Evolutionary conservation across 2,888 invertebrate species (phyloP), one percentile per base, ranked within the genome.

Genomic region (Ormia ochracea): DNA sequence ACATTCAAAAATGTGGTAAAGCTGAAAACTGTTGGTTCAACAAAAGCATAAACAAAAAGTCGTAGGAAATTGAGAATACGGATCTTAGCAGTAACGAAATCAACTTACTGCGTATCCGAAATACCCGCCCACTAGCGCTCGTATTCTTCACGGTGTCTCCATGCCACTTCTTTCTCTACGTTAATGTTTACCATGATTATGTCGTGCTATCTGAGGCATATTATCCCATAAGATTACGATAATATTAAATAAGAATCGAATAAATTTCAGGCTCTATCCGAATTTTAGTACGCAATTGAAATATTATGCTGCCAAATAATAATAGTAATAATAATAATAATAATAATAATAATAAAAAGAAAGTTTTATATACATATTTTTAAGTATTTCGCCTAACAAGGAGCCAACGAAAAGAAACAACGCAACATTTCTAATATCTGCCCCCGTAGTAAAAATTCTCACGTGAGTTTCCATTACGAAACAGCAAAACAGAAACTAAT

Each of bases 401-500:
- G 14, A 65, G 9, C 43, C 52, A 63, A 48, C 36, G 63, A 43
- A 36, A 61, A 54, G 28, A 9, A 19, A 48, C 12, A 61, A 61
- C 56, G 3, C 10, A 17, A 59, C n/a, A n/a, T 26, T 43, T 28
- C 28, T n/a, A 63, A 31, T 41, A 41, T 23, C 17, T 36, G 28
- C 31, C 54, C 23, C 19, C 6, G 14, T 50, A n/a, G n/a, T 38
- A 33, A 28, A 14, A 19, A 41, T 12, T 26, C 26, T 36, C 26
- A 31, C 43, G 38, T 4, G 28, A 28, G 43, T 48, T 68, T 45
- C 66, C 23, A 66, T 56, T 31, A 36, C 36, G n/a, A 38, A 63
- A 68, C 43, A 61, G 66, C 74, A 79, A 75, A 73, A 80, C 76
- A 68, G 72, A 68, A 80, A 76, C 68, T 76, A 80, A 73, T 80